These are phyloP conservation scores for Stigmatopora nigra DNA, from an alignment of 2,113 vertebrate species.

Conservation along the genomic window DNA sequence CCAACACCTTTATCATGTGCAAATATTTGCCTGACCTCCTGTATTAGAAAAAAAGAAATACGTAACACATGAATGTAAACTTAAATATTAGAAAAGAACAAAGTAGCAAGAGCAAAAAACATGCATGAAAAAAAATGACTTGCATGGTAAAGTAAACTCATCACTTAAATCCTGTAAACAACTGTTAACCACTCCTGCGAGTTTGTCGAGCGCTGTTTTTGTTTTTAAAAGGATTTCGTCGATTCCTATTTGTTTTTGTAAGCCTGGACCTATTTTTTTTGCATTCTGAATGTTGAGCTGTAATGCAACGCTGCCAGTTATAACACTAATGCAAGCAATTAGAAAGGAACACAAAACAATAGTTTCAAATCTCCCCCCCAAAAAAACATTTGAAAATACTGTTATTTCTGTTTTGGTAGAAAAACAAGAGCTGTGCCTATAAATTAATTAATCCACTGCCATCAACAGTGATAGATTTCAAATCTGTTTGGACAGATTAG, in stretches of 20 bases:
- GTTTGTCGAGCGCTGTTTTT: not conserved
- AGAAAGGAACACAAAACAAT: slow-evolving; percentile 37
- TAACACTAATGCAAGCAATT: slow-evolving; percentile 26
- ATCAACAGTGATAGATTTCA: too few relatives aligned
- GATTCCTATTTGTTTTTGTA: not conserved
- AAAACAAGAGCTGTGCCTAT: slow-evolving; percentile 61
- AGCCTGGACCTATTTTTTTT: too few relatives aligned
- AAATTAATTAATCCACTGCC: slow-evolving; percentile 42
- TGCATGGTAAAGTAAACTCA: slow-evolving; percentile 38
- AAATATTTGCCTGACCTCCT: slow-evolving; percentile 34
- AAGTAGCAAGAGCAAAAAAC: slow-evolving; percentile 23
- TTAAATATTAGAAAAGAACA: slow-evolving; percentile 25
- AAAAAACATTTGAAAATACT: not conserved
- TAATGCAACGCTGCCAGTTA: slow-evolving; percentile 31
- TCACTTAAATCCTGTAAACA: slow-evolving; percentile 20
- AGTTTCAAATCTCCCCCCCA: slow-evolving; percentile 15
- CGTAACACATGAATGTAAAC: slow-evolving; percentile 36
- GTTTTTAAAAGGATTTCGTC: not conserved
- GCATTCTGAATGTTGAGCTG: slow-evolving; percentile 2
- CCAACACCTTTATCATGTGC: slow-evolving; percentile 28
- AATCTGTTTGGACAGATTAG: too few relatives aligned
- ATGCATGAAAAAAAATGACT: slow-evolving; percentile 25
- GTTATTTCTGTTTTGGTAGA: slow-evolving; percentile 55
- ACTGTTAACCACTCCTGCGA: not conserved
- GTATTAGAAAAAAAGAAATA: slow-evolving; percentile 37